Percentiles rank a stretch among this genome's conserved stretches.
Conservation (phyloP, 1,140 invertebrate genomes). For the Daktulosphaira vitifoliae region DNA sequence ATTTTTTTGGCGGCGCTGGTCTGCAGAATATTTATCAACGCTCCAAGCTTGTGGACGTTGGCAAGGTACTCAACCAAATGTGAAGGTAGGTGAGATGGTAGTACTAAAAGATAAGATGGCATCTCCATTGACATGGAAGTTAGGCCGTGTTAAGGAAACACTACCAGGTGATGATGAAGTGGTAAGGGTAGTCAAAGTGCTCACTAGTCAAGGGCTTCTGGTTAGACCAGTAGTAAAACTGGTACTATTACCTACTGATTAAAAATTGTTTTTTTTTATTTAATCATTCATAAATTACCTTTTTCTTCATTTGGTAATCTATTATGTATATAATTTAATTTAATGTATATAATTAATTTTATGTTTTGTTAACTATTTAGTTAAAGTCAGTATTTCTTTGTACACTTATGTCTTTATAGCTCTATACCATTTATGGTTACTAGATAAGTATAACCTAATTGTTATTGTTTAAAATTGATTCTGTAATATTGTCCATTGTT, state of each 20-base stretch:
- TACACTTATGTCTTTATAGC: too few species aligned
- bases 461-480: too few species aligned
- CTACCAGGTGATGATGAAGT: conserved; percentile 41
- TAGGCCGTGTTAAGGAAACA: conserved; percentile 38
- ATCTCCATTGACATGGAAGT: conserved; percentile 40
- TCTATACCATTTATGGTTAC: too few species aligned
- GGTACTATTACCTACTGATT: background rate
- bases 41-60: conserved; percentile 39
- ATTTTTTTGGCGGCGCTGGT: conserved; percentile 41
- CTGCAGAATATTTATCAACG: conserved; percentile 40
- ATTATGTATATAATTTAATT: too few species aligned
- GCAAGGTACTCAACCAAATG: conserved; percentile 35
- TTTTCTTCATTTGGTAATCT: too few species aligned
- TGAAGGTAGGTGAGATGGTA: too few species aligned
- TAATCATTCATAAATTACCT: too few species aligned
- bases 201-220: conserved; percentile 37
- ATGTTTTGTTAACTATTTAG: too few species aligned
- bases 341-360: too few species aligned
- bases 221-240: conserved; percentile 39
- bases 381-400: too few species aligned
- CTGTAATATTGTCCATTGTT: too few species aligned
- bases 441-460: too few species aligned
- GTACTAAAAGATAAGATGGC: conserved; percentile 41
- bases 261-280: background rate
- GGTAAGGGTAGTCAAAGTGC: conserved; percentile 39